Evolutionary conservation across 2,797 vertebrate species (phyloP).

Genomic region (Enteromius trimaculatus): DNA sequence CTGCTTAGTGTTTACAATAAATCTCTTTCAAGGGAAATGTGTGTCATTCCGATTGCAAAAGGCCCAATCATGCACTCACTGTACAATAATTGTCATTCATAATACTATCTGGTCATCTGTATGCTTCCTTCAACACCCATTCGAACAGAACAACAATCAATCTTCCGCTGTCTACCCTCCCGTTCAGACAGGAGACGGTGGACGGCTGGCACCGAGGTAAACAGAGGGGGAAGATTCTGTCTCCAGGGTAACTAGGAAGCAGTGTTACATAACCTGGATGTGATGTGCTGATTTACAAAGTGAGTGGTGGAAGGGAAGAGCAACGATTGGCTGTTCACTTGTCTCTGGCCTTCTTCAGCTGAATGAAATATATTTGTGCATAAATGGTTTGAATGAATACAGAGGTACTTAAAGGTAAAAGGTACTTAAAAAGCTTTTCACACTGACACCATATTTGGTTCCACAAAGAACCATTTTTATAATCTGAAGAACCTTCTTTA

Average conservation of each 20-base stretch:
- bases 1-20: slow-evolving; percentile 7
- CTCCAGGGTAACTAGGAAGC: slow-evolving; percentile 35
- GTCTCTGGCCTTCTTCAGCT: neutral
- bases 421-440: too few species aligned
- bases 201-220: slow-evolving; percentile 16
- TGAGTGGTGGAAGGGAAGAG: neutral
- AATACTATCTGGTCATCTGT: slow-evolving; percentile 35
- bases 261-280: slow-evolving; percentile 41
- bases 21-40: slow-evolving; percentile 1
- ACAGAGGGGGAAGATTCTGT: slow-evolving; percentile 8
- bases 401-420: too few species aligned
- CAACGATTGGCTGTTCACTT: neutral
- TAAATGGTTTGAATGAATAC: neutral
- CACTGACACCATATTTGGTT: too few species aligned
- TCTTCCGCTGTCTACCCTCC: neutral
- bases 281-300: slow-evolving; percentile 18
- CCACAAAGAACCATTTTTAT: too few species aligned
- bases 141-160: slow-evolving; percentile 11
- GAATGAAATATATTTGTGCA: neutral
- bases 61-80: neutral
- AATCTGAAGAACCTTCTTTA: too few species aligned
- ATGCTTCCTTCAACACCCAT: slow-evolving; percentile 20
- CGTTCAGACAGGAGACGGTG: neutral
- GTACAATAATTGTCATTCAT: slow-evolving; percentile 6
- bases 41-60: slow-evolving; percentile 30